Conservation (phyloP, 2,888 invertebrate species). For the Therioaphis trifolii region DNA sequence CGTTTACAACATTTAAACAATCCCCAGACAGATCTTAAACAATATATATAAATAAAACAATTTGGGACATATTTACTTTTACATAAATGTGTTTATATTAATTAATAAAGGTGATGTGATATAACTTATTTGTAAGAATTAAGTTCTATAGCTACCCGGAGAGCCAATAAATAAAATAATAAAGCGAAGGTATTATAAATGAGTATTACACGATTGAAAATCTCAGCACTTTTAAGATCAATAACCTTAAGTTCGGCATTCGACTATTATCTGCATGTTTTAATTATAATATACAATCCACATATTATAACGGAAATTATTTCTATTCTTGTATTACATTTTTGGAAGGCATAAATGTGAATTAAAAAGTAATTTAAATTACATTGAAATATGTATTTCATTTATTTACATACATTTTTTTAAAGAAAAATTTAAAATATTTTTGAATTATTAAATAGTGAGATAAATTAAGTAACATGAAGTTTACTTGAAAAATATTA, state of each 20-base stretch:
- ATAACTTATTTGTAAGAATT: background rate
- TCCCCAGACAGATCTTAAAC: constrained; percentile 34
- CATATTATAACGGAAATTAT: constrained; percentile 9
- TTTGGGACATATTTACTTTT: constrained; percentile 11
- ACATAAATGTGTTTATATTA: background rate
- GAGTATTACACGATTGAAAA: background rate
- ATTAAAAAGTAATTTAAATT: background rate
- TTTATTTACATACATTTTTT: too few species aligned
- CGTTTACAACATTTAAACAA: constrained; percentile 40
- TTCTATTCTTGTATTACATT: background rate
- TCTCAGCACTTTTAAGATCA: background rate
- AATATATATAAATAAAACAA: constrained; percentile 46
- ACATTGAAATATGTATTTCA: too few species aligned
- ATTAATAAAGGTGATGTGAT: background rate
- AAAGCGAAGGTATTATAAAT: background rate
- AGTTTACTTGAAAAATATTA: too few species aligned
- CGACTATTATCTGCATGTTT: constrained; percentile 2
- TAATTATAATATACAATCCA: constrained; percentile 25
- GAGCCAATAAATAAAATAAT: background rate
- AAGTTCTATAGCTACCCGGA: background rate
- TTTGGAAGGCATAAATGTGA: background rate
- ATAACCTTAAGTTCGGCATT: background rate
- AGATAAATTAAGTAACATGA: too few species aligned
- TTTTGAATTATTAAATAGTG: too few species aligned
- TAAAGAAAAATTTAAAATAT: too few species aligned